Evolutionary conservation across 2,797 vertebrate species (phyloP).

Genomic region (Sparus aurata): DNA sequence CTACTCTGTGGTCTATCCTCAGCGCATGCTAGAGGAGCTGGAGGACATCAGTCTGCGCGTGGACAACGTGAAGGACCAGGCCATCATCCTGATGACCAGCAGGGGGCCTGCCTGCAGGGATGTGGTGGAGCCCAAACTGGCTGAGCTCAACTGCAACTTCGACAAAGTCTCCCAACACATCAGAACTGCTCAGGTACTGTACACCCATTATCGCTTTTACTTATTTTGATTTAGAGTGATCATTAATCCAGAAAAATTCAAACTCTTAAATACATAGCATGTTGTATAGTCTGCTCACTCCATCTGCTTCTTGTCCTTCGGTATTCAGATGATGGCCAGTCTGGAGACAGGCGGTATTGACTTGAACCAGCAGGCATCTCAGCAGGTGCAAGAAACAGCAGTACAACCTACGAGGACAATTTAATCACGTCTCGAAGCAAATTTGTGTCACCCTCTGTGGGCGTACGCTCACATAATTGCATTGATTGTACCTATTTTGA

Average conservation of each 20-base stretch:
- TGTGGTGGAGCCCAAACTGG: constrained; percentile 95
- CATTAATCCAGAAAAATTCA: neutral
- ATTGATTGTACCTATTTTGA: neutral
- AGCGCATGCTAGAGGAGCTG: constrained; percentile 92
- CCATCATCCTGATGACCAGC: constrained; percentile 91
- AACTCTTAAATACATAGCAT: neutral
- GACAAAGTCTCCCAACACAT: constrained; percentile 98
- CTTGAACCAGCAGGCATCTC: constrained; percentile 59
- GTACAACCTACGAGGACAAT: neutral
- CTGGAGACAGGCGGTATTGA: constrained; percentile 79
- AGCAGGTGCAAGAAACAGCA: constrained; percentile 54
- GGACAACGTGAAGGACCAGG: constrained; percentile 93
- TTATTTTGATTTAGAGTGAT: neutral
- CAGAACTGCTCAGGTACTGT: constrained; percentile 88
- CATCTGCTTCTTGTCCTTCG: constrained; percentile 20
- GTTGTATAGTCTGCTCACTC: neutral
- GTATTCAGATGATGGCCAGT: constrained; percentile 85
- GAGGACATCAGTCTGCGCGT: constrained; percentile 91
- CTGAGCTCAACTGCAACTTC: constrained; percentile 95
- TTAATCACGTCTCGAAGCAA: neutral
- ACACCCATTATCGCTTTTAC: neutral
- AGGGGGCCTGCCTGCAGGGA: constrained; percentile 90
- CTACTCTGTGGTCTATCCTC: constrained; percentile 32
- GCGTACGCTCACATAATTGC: constrained; percentile 11
- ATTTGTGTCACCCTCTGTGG: constrained; percentile 6